Evolutionary conservation across 2,113 vertebrate species (phyloP), one percentile per base, ranked within the genome.

Genomic region (Corythornis madagascariensis): DNA sequence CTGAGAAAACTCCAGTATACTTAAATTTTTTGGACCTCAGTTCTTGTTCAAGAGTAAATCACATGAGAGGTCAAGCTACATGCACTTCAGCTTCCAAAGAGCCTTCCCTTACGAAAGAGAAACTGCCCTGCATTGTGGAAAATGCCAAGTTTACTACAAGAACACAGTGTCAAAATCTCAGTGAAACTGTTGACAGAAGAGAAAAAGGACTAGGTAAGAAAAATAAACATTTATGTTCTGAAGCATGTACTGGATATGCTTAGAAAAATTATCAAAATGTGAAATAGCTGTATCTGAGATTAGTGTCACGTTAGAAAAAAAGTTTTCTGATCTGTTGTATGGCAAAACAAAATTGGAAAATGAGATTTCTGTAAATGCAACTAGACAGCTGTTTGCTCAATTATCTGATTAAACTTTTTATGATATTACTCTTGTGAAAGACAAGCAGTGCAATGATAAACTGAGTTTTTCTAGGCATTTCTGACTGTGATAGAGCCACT

Each of bases 41-140:
- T 92, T 89, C 92, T 95, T 94, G 88, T 92, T 92, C 94, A 91
- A 96, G 95, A 93, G 88, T 97, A 97, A 97, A 97, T 97, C 95
- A 98, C 95, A 88, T 10, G 86, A 95, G 79, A 96, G 91, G 90
- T 96, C 96, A 96, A 94, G 95, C 85, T 91, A 59, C 56, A 20
- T 71, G 64, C 83, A 78, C 88, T 96, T 89, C 92, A 83, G 69
- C 82, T 86, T 94, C 76, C 73, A 95, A 95, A 92, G 94, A 88
- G 67, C 73, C 89, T 71, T 71, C 87, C 50, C 26, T 94, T 84
- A 90, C 94, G n/a, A 97, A 97, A 78, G 94, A 96, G 66, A 97
- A 92, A 81, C 55, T 63, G n/a, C 11, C 72, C 35, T 57, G 40
- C 76, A 60, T 91, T 52, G 74, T 78, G 86, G 97, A 96, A 96